These are phyloP conservation scores for Holocentrus rufus DNA, from an alignment of 2,797 vertebrate genomes.

Conservation along the genomic window DNA sequence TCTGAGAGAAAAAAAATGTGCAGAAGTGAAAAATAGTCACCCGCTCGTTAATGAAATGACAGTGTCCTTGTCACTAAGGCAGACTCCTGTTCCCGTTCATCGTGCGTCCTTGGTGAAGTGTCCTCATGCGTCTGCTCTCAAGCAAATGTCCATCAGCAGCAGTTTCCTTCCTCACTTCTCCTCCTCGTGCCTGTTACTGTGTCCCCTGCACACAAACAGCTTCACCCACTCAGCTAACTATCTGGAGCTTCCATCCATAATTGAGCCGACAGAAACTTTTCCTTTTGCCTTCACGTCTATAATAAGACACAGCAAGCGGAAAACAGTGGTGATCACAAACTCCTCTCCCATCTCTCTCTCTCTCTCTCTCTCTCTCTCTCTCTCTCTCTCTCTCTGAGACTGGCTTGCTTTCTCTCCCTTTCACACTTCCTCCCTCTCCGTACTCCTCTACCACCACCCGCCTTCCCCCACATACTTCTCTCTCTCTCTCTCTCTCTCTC, in stretches of 20 bases:
- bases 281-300: background rate
- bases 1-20: background rate
- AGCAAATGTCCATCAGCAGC: background rate
- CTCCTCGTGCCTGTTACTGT: too few species aligned
- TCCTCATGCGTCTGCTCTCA: background rate
- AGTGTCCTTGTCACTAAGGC: background rate
- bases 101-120: background rate
- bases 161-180: background rate
- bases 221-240: background rate
- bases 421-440: background rate
- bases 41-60: background rate
- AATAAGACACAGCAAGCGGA: background rate
- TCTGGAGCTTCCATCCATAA: background rate
- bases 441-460: constrained; percentile 23
- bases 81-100: constrained; percentile 3
- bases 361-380: constrained; percentile 1
- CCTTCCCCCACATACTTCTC: background rate
- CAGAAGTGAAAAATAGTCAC: constrained; percentile 1
- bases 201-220: background rate
- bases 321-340: background rate
- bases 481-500: constrained; percentile 9
- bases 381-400: too few species aligned
- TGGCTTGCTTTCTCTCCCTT: too few species aligned
- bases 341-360: background rate
- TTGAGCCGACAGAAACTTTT: background rate